Evolutionary conservation across 1,140 invertebrate genomes (phyloP), one percentile per base, ranked within the genome.

Genomic region (Drosophila ohnishii): DNA sequence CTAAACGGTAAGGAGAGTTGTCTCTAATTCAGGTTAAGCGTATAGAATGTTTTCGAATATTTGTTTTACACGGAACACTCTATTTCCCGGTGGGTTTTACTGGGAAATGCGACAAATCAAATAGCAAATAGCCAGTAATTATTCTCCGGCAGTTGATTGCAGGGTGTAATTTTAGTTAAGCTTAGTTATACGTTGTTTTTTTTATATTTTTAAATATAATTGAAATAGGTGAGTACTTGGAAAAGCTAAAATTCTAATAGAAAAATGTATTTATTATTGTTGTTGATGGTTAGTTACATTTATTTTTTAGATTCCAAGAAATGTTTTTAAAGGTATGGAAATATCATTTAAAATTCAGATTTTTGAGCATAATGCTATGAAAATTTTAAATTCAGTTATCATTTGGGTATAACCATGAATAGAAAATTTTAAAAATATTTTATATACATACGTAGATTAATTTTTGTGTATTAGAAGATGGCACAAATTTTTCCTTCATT

Each of bases 21-120:
- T 30, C 22, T 61, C 40, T 25, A 37, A 61, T 47, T 55, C 57
- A 60, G 30, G 40, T 59, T 45, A 16, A 16, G 30, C 34, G 28
- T 53, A 13, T 35, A 28, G 44, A 67, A 53, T 66, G 32, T 35
- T 34, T 51, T 69, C n/a, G 32, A 66, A 66, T 44, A 53, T 66
- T 45, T 66, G 65, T 66, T 69, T 69, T 65, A 50, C 35, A 10
- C 5, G 7, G 30, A 22, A 55, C 45, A 51, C 65, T 69, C 22
- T 28, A 10, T 22, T 37, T 40, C 16, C 22, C 34, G 10, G 28
- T 14, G 35, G 25, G 34, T 25, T 53, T n/a, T n/a, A 0, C 13
- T 5, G 5, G 16, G 3, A 32, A 39, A 61, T 57, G 2, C 16
- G 25, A 22, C 16, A 34, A 58, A 34, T 4, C 37, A 61, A 34